A percentile compares a stretch with the other conserved stretches of the same genome.
phyloP scores from a whole-genome alignment of 2,888 invertebrate species.

The Hofmannophila pseudospretella region DNA sequence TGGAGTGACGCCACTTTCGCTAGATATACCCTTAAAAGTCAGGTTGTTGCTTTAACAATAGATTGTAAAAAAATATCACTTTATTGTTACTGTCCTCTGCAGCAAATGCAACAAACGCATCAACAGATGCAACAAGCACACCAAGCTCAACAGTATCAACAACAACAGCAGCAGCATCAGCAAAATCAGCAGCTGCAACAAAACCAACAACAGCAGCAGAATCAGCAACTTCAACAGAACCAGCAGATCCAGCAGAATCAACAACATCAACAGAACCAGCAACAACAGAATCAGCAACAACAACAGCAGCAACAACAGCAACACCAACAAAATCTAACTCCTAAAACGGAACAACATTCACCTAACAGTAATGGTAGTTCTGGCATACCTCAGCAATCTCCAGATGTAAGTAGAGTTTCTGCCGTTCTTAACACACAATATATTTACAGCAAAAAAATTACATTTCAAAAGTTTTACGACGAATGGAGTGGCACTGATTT shows the following conservation, averaged over 20 bases:
- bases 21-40: too few relatives aligned
- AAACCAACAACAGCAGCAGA: slow-evolving; percentile 46
- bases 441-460: too few relatives aligned
- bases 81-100: neutral
- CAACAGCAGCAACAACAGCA: slow-evolving; percentile 56
- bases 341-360: slow-evolving; percentile 69
- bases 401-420: slow-evolving; percentile 64
- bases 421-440: too few relatives aligned
- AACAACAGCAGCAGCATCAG: slow-evolving; percentile 51
- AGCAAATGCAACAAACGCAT: slow-evolving; percentile 20
- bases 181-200: slow-evolving; percentile 47
- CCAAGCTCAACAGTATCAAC: slow-evolving; percentile 49
- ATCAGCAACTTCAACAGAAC: slow-evolving; percentile 50
- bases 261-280: slow-evolving; percentile 45
- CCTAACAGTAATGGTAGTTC: slow-evolving; percentile 61
- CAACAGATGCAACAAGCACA: slow-evolving; percentile 57
- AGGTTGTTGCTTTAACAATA: too few relatives aligned
- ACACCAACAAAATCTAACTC: slow-evolving; percentile 39
- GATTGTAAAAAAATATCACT: too few relatives aligned
- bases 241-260: slow-evolving; percentile 45
- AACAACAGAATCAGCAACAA: slow-evolving; percentile 53
- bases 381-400: slow-evolving; percentile 58
- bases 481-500: too few relatives aligned
- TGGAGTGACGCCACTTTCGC: too few relatives aligned
- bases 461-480: too few relatives aligned